Evolutionary conservation across 1,140 invertebrate genomes (phyloP).

Genomic region (Procambarus virginalis): DNA sequence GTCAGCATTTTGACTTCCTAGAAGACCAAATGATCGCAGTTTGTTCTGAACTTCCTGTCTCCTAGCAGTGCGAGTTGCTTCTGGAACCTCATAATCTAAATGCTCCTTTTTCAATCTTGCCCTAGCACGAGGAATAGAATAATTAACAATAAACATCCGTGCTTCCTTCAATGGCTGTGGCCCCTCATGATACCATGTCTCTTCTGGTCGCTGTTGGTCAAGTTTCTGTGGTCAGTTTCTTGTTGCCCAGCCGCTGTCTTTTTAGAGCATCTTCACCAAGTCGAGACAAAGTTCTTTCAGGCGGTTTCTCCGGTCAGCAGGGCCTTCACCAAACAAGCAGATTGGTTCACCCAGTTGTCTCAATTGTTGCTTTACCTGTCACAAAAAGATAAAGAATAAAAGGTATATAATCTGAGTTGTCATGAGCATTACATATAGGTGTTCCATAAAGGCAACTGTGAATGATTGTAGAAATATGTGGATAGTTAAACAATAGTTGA

Average conservation of each 20-base stretch:
- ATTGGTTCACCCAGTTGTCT: slow-evolving; percentile 94
- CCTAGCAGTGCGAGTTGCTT: slow-evolving; percentile 83
- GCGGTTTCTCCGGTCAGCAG: slow-evolving; percentile 92
- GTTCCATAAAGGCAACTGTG: too few species aligned
- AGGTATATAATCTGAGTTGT: too few species aligned
- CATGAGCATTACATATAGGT: too few species aligned
- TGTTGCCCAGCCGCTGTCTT: slow-evolving; percentile 78
- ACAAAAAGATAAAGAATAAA: slow-evolving; percentile 1
- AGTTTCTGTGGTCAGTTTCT: slow-evolving; percentile 84
- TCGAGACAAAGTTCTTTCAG: slow-evolving; percentile 89
- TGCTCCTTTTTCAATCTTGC: slow-evolving; percentile 66
- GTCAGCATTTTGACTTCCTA: slow-evolving; percentile 95
- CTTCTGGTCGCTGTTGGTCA: slow-evolving; percentile 83
- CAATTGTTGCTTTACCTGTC: slow-evolving; percentile 90
- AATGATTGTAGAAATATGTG: too few species aligned
- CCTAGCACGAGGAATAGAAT: slow-evolving; percentile 67
- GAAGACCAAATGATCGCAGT: slow-evolving; percentile 79
- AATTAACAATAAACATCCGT: slow-evolving; percentile 87
- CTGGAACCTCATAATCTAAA: slow-evolving; percentile 74
- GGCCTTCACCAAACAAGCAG: slow-evolving; percentile 97
- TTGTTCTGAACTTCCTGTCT: slow-evolving; percentile 83
- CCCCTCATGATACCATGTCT: slow-evolving; percentile 98
- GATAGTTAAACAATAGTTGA: too few species aligned
- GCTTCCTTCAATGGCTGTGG: slow-evolving; percentile 87
- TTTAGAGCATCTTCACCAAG: slow-evolving; percentile 91